phyloP scores from a whole-genome alignment of 1,140 invertebrate species.

The Heterodera schachtii region DNA sequence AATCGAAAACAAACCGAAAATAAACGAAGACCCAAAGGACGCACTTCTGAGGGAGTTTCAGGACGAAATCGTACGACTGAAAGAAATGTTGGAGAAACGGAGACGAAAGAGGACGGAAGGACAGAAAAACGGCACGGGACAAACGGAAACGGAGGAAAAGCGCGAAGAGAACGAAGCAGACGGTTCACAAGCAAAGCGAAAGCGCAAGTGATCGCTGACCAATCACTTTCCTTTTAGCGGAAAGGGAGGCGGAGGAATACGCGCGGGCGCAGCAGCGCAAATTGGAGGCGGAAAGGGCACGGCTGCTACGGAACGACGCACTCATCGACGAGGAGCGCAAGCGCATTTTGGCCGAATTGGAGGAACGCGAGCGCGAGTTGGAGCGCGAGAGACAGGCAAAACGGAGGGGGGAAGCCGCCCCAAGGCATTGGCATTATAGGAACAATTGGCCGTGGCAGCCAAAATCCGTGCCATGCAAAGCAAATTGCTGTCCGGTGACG shows the following conservation, averaged over 20 bases:
- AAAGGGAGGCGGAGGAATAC: conserved; percentile 67
- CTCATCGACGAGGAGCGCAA: conserved; percentile 71
- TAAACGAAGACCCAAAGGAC: conserved; percentile 94
- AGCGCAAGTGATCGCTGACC: background rate
- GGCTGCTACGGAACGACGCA: conserved; percentile 70
- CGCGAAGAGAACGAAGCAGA: conserved; percentile 9
- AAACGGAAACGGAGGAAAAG: background rate
- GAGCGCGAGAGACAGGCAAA: conserved; percentile 70
- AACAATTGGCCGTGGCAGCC: conserved; percentile 66
- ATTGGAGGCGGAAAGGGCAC: conserved; percentile 70
- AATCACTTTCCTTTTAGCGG: conserved; percentile 54
- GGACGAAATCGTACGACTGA: conserved; percentile 57
- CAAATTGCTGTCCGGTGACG: conserved; percentile 80
- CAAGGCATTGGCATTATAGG: background rate
- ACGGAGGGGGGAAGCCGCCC: background rate
- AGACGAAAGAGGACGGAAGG: conserved; percentile 62
- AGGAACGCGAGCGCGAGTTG: conserved; percentile 71
- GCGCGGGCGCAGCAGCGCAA: conserved; percentile 68
- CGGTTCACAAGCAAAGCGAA: conserved; percentile 7
- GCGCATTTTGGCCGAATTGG: conserved; percentile 71
- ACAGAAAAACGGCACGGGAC: background rate
- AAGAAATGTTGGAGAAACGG: conserved; percentile 65
- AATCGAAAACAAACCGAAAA: conserved; percentile 91
- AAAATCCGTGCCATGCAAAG: conserved; percentile 78
- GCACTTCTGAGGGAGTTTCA: conserved; percentile 84